Evolutionary conservation across 1,140 invertebrate genomes (phyloP), one percentile per base, ranked within the genome.

Genomic region (Hydropsyche tenuis): DNA sequence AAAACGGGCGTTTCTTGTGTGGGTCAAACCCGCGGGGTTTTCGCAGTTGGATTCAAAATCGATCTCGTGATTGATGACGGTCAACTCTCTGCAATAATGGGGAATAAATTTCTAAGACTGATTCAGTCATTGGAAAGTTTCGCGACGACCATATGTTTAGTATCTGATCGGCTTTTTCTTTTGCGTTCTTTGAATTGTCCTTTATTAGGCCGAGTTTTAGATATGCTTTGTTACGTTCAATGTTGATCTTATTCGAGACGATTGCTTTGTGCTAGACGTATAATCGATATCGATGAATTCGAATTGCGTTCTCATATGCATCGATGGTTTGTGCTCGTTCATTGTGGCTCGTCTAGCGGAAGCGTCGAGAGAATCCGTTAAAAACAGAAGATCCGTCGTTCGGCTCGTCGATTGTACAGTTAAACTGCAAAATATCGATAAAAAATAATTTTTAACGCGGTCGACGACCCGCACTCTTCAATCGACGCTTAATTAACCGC

Each of bases 121-220:
- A 18, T 20, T 53, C 20, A 53, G 18, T 16, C 16, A 53, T 53
- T 53, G 48, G 48, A 53, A 53, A 53, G 48, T 53, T 18, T 20
- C 18, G 16, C 48, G 48, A 53, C 20, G 16, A 16, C 48, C 48
- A 53, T 14, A 53, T 53, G 48, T 20, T 53, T 53, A 14, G 20
- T 53, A 18, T 53, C 48, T 53, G 16, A 14, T 53, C 48, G 9
- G 16, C 48, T 53, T 53, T 53, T 53, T 53, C 48, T n/a, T n/a
- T n/a, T n/a, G n/a, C n/a, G n/a, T n/a, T n/a, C n/a, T n/a, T n/a
- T n/a, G n/a, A n/a, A n/a, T n/a, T n/a, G n/a, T n/a, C n/a, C n/a
- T n/a, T n/a, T n/a, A n/a, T n/a, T n/a, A n/a, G n/a, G n/a, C n/a
- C n/a, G n/a, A n/a, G n/a, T n/a, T n/a, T n/a, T n/a, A n/a, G n/a